Conservation (phyloP, 23 tunicate species). For the Trididemnum nubilum region DNA sequence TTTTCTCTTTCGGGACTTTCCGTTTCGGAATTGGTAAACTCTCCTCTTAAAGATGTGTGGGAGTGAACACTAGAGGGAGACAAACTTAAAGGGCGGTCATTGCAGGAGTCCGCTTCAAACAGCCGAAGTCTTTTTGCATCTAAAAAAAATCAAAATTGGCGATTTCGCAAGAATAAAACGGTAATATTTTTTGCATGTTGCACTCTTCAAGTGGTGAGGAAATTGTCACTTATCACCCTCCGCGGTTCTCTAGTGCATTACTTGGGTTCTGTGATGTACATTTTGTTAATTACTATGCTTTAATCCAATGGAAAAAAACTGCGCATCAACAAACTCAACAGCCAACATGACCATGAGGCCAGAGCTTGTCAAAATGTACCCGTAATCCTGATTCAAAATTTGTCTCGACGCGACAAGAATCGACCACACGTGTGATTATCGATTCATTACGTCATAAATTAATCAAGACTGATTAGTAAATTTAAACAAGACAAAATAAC, state of each 20-base stretch:
- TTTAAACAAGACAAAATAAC: background rate
- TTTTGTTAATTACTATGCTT: too few relatives aligned
- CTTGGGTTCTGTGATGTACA: too few relatives aligned
- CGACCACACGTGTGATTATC: background rate
- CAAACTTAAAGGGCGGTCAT: background rate
- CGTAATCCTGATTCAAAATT: background rate
- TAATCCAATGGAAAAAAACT: too few relatives aligned
- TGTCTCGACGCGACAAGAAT: background rate
- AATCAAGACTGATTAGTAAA: background rate
- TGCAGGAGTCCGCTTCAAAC: background rate
- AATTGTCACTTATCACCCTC: too few relatives aligned
- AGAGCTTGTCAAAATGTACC: too few relatives aligned
- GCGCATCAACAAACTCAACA: too few relatives aligned
- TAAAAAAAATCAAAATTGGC: background rate
- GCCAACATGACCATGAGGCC: too few relatives aligned
- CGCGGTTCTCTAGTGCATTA: too few relatives aligned
- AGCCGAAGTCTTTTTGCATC: background rate
- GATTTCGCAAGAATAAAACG: background rate
- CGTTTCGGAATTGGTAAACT: background rate
- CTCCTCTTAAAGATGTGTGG: background rate
- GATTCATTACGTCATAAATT: background rate
- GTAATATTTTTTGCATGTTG: background rate
- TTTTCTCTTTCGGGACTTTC: background rate
- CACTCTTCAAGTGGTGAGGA: too few relatives aligned
- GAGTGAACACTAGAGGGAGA: background rate